Conservation (phyloP, 2,797 vertebrate genomes). For the Propithecus perrieri region DNA sequence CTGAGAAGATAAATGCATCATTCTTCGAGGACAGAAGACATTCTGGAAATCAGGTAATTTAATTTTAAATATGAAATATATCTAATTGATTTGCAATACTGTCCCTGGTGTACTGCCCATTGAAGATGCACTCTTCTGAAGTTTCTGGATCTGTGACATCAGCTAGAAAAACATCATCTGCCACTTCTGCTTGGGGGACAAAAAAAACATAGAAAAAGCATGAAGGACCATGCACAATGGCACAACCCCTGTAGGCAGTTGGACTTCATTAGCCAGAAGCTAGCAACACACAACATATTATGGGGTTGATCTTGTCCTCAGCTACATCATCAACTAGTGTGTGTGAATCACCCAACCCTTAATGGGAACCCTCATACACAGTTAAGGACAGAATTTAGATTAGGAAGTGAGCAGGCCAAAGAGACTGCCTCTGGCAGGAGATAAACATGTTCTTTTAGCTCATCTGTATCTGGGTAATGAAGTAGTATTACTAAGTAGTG, state of each 20-base stretch:
- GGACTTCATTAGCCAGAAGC: not conserved
- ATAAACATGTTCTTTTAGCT: slow-evolving; percentile 1
- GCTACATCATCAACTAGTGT: not conserved
- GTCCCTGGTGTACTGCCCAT: slow-evolving; percentile 29
- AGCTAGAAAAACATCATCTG: not conserved
- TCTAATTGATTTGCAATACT: slow-evolving; percentile 66
- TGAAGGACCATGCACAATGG: not conserved
- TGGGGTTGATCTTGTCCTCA: not conserved
- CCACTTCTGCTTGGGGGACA: not conserved
- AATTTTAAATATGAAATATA: slow-evolving; percentile 68
- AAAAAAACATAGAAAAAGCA: slow-evolving; percentile 18
- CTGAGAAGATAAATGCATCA: slow-evolving; percentile 52
- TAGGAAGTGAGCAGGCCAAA: slow-evolving; percentile 20
- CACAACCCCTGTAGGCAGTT: not conserved
- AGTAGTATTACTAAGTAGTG: slow-evolving; percentile 44
- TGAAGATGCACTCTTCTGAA: slow-evolving; percentile 28
- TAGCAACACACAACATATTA: not conserved
- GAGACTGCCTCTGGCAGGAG: not conserved
- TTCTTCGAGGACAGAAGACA: slow-evolving; percentile 62
- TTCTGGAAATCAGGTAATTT: slow-evolving; percentile 58
- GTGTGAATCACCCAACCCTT: not conserved
- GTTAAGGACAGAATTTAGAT: slow-evolving; percentile 30
- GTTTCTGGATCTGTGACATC: slow-evolving; percentile 11
- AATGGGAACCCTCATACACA: not conserved
- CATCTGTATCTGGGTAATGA: slow-evolving; percentile 51